These are phyloP conservation scores for Takifugu ocellatus DNA, from an alignment of 2,797 vertebrate species.

Conservation along the genomic window DNA sequence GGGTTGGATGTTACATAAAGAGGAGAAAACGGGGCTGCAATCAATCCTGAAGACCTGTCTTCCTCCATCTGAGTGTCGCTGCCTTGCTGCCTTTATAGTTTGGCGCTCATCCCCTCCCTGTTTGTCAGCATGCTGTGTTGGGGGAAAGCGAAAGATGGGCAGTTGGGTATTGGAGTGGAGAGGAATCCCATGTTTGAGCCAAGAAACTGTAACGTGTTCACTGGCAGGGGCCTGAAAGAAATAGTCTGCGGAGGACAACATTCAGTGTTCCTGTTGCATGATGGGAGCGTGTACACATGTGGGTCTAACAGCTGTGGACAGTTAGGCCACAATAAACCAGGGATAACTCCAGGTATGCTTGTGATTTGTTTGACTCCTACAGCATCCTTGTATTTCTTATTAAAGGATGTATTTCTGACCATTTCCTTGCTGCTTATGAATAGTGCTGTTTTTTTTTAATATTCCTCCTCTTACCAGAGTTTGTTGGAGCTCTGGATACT, in stretches of 20 bases:
- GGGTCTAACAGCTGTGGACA: constrained; percentile 91
- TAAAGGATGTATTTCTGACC: neutral
- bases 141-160: constrained; percentile 91
- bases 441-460: neutral
- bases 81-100: constrained; percentile 30
- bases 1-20: constrained; percentile 60
- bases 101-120: constrained; percentile 26
- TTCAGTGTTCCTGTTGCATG: constrained; percentile 87
- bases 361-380: neutral
- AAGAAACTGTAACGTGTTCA: constrained; percentile 78
- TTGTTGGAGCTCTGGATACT: constrained; percentile 85
- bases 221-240: constrained; percentile 82
- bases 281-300: constrained; percentile 90
- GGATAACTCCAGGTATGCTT: constrained; percentile 80
- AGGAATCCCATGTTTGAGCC: constrained; percentile 83
- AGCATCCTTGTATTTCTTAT: neutral
- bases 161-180: constrained; percentile 82
- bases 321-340: constrained; percentile 85
- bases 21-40: constrained; percentile 61
- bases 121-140: constrained; percentile 88
- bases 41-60: constrained; percentile 56
- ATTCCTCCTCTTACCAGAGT: constrained; percentile 71
- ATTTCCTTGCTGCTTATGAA: neutral
- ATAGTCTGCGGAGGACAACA: constrained; percentile 88
- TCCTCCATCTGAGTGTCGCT: constrained; percentile 35